Conservation (phyloP, 2,797 vertebrate genomes). For the Argyrosomus regius region DNA sequence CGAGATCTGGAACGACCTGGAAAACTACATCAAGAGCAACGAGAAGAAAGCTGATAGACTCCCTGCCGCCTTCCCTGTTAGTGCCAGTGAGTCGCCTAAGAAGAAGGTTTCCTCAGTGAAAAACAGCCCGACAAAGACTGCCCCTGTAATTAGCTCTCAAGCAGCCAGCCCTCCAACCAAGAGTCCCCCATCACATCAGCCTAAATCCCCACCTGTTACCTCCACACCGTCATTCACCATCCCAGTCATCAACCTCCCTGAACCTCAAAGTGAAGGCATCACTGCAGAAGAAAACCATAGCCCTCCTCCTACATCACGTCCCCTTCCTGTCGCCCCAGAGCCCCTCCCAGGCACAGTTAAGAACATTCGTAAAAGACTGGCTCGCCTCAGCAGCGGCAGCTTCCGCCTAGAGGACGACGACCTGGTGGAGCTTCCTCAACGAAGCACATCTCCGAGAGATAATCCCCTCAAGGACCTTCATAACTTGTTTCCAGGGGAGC, state of each 20-base stretch:
- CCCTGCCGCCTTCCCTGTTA: conserved; percentile 95
- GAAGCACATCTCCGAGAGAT: conserved; percentile 72
- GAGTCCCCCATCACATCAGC: conserved; percentile 64
- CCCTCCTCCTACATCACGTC: conserved; percentile 48
- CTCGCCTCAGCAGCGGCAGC: conserved; percentile 87
- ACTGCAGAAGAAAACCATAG: conserved; percentile 69
- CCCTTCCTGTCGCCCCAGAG: conserved; percentile 80
- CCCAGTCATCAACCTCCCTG: conserved; percentile 82
- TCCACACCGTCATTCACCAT: conserved; percentile 75
- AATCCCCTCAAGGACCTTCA: conserved; percentile 78
- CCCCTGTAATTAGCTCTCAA: conserved; percentile 41
- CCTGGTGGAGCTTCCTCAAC: conserved; percentile 78
- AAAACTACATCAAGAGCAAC: conserved; percentile 98
- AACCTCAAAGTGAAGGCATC: conserved; percentile 64
- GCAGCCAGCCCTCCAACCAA: conserved; percentile 46
- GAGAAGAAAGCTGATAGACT: conserved; percentile 94
- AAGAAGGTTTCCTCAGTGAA: conserved; percentile 63
- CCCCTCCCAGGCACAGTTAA: conserved; percentile 84
- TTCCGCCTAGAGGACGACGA: conserved; percentile 88
- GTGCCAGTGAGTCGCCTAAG: conserved; percentile 85
- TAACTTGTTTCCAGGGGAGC: conserved; percentile 85
- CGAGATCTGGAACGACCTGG: conserved; percentile 98
- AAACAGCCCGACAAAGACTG: conserved; percentile 67
- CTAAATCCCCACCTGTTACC: conserved; percentile 56
- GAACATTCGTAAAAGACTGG: conserved; percentile 84